Evolutionary conservation across 2,113 vertebrate genomes (phyloP), one percentile per base, ranked within the genome.

Genomic region (Eretmochelys imbricata): DNA sequence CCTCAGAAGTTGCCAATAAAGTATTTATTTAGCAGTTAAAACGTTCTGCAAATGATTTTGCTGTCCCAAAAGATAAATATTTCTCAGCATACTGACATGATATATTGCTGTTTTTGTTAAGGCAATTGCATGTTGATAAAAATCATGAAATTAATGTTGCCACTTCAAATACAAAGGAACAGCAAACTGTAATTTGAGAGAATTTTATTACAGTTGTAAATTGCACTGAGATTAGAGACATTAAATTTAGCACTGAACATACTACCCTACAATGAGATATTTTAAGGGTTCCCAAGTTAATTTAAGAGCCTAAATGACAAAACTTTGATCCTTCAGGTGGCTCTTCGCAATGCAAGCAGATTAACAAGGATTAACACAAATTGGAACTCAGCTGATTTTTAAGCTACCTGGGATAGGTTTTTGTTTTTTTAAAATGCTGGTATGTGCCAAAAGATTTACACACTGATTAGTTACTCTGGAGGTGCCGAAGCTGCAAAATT

Each of bases 21-120:
- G 97, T 98, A 98, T 98, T 98, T 98, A 97, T 97, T 98, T 98
- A 97, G 97, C 97, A 96, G 96, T 98, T 98, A 98, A 96, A 98
- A 97, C 1, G 10, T 97, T 98, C 98, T 98, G 98, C 97, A 98
- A 98, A 98, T 98, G 97, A 98, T 98, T 98, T 98, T 98, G 96
- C 97, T 96, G 97, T 98, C 97, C 97, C 97, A 88, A 94, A 97
- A 98, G 97, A 97, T 97, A 98, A 98, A 98, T 98, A 98, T 97
- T 97, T 97, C 96, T 96, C 93, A 55, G 96, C 94, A 94, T 75
- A 89, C 96, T 96, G 91, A 97, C 97, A 96, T 97, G 96, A 97
- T 97, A 89, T 97, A 97, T 97, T 88, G 96, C 80, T 95, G 93
- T 97, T 97, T 97, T 96, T 91, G 94, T 96, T 95, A 91, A 96